Percentiles rank a stretch among this genome's conserved stretches.
These are phyloP conservation scores for Hydropotes inermis DNA, from an alignment of 2,113 vertebrate genomes.

Conservation along the genomic window DNA sequence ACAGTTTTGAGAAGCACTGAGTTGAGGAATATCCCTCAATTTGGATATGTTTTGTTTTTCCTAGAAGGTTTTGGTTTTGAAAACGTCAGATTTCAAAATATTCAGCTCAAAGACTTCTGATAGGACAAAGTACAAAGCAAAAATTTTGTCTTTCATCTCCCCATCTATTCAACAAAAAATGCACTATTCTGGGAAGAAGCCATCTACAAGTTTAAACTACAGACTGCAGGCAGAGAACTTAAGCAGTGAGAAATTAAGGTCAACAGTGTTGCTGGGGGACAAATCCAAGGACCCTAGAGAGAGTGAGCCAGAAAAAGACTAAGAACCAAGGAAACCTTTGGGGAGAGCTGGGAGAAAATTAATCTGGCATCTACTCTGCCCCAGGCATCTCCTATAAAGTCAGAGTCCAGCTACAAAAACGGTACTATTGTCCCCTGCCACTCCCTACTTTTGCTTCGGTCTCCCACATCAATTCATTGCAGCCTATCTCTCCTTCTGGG, in stretches of 20 bases:
- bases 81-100: constrained; percentile 10
- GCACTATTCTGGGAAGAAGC: background rate
- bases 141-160: background rate
- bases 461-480: background rate
- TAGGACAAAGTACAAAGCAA: background rate
- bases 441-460: background rate
- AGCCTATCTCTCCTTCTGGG: background rate
- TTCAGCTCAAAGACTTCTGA: background rate
- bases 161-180: background rate
- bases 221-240: background rate
- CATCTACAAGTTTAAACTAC: background rate
- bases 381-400: background rate
- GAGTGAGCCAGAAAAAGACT: background rate
- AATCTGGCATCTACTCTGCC: background rate
- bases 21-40: background rate
- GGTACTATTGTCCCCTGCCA: background rate
- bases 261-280: background rate
- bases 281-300: background rate
- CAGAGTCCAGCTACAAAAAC: background rate
- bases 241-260: background rate
- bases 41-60: background rate
- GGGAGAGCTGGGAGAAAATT: background rate
- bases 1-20: background rate
- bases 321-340: background rate
- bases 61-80: background rate